A percentile compares a stretch with the other conserved stretches of the same genome.
Conservation (phyloP, 2,888 invertebrate species). For the Sceliomorpha sp. region DNA sequence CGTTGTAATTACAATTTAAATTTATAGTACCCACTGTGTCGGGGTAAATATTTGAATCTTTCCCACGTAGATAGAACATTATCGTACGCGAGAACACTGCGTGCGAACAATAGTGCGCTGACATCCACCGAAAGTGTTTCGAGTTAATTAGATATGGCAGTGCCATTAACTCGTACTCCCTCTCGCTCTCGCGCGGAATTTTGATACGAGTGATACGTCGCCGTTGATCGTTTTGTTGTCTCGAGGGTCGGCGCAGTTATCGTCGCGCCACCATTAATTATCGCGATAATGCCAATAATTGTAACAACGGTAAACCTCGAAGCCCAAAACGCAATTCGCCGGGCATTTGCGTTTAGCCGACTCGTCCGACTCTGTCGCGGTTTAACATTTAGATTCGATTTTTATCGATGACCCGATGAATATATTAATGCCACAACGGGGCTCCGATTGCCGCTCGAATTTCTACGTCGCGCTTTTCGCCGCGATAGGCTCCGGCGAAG, state of each 20-base stretch:
- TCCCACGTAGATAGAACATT: constrained; percentile 61
- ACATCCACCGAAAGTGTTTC: constrained; percentile 65
- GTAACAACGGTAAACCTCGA: constrained; percentile 33
- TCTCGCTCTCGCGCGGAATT: constrained; percentile 25
- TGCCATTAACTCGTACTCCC: constrained; percentile 64
- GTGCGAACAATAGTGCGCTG: constrained; percentile 67
- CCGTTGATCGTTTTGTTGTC: constrained; percentile 44
- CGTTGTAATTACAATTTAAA: constrained; percentile 3
- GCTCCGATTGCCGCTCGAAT: too few species aligned
- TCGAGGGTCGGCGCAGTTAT: constrained; percentile 40
- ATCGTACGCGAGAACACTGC: constrained; percentile 61
- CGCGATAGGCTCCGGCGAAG: too few species aligned
- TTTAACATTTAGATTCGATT: too few species aligned
- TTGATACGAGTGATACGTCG: constrained; percentile 37
- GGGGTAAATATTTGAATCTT: constrained; percentile 65
- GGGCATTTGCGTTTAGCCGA: constrained; percentile 13
- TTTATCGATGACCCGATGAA: too few species aligned
- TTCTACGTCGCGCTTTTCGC: too few species aligned
- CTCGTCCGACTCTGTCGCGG: not conserved
- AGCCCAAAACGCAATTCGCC: constrained; percentile 22
- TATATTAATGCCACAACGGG: too few species aligned
- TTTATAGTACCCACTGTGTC: not conserved
- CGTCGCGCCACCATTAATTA: constrained; percentile 34
- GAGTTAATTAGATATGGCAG: constrained; percentile 74
- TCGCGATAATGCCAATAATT: constrained; percentile 37